Conservation (phyloP, 2,797 vertebrate species). For the Poeciliopsis presidionis region DNA sequence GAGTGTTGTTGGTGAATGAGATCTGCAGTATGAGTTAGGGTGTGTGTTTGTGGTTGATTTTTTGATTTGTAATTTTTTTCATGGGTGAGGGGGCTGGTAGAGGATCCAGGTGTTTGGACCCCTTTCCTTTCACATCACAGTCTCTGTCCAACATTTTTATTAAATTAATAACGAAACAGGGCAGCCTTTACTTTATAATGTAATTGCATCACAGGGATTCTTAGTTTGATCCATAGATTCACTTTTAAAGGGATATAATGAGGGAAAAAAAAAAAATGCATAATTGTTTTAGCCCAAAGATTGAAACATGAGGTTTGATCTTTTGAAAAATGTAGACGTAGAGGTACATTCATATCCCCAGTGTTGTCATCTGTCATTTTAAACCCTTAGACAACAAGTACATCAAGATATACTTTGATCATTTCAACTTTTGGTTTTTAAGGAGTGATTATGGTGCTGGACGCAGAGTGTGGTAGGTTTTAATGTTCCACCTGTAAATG, state of each 20-base stretch:
- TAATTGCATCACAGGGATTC: background rate
- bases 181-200: no score
- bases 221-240: background rate
- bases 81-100: no score
- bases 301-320: background rate
- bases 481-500: background rate
- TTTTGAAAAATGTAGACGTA: background rate
- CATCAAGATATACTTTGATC: background rate
- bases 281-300: background rate
- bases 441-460: background rate
- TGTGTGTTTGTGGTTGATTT: background rate
- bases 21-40: background rate
- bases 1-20: background rate
- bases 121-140: background rate
- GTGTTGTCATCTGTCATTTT: background rate
- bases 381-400: background rate
- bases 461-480: background rate
- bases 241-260: background rate
- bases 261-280: background rate
- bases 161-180: no score
- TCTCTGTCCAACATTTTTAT: background rate
- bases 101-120: no score
- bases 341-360: background rate
- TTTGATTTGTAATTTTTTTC: no score
- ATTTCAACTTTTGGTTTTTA: background rate